phyloP scores from a whole-genome alignment of 1,140 invertebrate genomes.

The Zaprionus tsacasi region DNA sequence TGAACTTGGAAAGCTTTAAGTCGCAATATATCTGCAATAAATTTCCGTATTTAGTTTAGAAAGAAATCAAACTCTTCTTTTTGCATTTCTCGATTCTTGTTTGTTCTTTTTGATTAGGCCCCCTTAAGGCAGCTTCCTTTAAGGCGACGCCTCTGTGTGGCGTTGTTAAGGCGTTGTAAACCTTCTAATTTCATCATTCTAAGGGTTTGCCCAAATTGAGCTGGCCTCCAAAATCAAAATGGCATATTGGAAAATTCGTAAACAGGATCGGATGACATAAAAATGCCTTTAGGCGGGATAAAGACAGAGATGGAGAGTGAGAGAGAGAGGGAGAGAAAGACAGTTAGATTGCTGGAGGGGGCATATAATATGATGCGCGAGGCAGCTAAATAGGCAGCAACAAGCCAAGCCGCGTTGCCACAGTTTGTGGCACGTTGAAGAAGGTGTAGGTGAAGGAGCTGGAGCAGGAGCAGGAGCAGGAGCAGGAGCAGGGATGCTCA shows the following conservation, averaged over 20 bases:
- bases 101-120: too few relatives aligned
- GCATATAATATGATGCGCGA: conserved; percentile 34
- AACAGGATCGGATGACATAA: conserved; percentile 76
- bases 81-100: not conserved
- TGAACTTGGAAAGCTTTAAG: too few relatives aligned
- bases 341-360: conserved; percentile 9
- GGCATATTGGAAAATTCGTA: conserved; percentile 75
- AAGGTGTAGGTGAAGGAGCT: conserved; percentile 24
- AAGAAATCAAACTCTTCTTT: not conserved
- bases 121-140: not conserved
- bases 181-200: conserved; percentile 65
- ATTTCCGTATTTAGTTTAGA: not conserved
- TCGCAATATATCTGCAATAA: not conserved
- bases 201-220: conserved; percentile 47
- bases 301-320: not conserved
- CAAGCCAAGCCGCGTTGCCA: conserved; percentile 47
- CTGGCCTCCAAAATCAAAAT: conserved; percentile 47
- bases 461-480: conserved; percentile 30
- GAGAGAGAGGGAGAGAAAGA: too few relatives aligned
- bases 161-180: conserved; percentile 34
- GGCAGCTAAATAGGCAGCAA: conserved; percentile 63
- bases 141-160: conserved; percentile 7
- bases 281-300: conserved; percentile 47
- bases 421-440: conserved; percentile 32
- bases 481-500: conserved; percentile 37